Evolutionary conservation across 2,113 vertebrate species (phyloP).

Genomic region (Ceyx margarethae): DNA sequence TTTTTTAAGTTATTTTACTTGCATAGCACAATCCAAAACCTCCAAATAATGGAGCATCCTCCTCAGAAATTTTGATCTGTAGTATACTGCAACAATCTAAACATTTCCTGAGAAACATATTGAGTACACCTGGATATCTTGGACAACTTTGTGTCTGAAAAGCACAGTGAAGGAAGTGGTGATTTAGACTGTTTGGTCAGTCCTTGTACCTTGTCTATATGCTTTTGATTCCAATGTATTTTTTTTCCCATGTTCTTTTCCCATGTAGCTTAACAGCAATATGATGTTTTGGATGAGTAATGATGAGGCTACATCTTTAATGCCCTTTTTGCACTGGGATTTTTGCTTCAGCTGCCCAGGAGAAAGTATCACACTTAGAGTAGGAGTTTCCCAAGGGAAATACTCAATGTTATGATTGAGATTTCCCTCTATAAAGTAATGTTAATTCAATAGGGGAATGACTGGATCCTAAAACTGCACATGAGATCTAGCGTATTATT

Average conservation of each 20-base stretch:
- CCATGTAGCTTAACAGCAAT: background rate
- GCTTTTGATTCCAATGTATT: background rate
- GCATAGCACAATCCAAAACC: background rate
- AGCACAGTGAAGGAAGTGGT: background rate
- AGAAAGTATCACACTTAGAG: background rate
- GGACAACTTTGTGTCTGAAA: background rate
- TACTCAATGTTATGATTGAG: background rate
- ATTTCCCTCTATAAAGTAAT: background rate
- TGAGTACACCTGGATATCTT: background rate
- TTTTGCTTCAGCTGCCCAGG: background rate
- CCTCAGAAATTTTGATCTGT: background rate
- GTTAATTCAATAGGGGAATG: background rate
- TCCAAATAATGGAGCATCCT: background rate
- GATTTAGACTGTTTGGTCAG: background rate
- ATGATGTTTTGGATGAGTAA: background rate
- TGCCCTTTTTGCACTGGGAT: background rate
- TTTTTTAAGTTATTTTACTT: background rate
- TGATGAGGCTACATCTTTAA: background rate
- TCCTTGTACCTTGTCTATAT: background rate
- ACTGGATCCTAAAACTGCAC: background rate
- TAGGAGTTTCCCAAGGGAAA: background rate
- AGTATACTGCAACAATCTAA: background rate
- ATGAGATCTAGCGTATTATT: background rate
- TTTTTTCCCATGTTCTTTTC: background rate
- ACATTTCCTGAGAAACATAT: background rate